Evolutionary conservation across 2,888 invertebrate species (phyloP).

Genomic region (Drosophila neoperkinsi): DNA sequence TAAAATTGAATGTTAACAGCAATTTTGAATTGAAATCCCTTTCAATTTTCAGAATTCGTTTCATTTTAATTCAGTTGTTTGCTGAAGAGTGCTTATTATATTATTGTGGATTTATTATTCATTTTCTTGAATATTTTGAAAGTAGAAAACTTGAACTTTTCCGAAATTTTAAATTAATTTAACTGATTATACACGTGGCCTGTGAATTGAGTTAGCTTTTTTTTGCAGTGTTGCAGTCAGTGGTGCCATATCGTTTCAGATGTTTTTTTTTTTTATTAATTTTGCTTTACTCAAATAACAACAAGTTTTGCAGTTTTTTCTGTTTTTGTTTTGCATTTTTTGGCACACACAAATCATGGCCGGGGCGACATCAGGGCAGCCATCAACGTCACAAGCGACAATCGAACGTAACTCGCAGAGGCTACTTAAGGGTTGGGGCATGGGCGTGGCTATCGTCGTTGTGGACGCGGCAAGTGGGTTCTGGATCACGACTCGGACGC

Average conservation of each 20-base stretch:
- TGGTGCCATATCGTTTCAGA: slow-evolving; percentile 31
- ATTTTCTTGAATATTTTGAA: not conserved
- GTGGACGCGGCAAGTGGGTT: slow-evolving; percentile 21
- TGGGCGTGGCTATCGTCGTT: not conserved
- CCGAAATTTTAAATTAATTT: too few relatives aligned
- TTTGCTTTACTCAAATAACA: slow-evolving; percentile 25
- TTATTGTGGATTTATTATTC: not conserved
- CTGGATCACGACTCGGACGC: slow-evolving; percentile 15
- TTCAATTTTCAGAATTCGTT: not conserved
- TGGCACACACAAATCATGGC: slow-evolving; percentile 62
- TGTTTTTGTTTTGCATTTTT: slow-evolving; percentile 10
- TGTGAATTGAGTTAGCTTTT: not conserved
- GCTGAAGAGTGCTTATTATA: not conserved
- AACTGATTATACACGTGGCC: not conserved
- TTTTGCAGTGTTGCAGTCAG: slow-evolving; percentile 33
- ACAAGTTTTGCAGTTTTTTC: slow-evolving; percentile 44
- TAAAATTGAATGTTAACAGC: not conserved
- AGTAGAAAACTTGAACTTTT: not conserved
- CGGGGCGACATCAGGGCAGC: slow-evolving; percentile 41
- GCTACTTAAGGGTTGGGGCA: not conserved
- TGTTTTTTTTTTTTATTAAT: slow-evolving; percentile 9
- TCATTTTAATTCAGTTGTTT: not conserved
- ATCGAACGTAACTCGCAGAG: slow-evolving; percentile 47
- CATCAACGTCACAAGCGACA: slow-evolving; percentile 74
- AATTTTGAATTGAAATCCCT: not conserved